Conservation (phyloP, 2,797 vertebrate genomes). For the Margarornis squamiger region DNA sequence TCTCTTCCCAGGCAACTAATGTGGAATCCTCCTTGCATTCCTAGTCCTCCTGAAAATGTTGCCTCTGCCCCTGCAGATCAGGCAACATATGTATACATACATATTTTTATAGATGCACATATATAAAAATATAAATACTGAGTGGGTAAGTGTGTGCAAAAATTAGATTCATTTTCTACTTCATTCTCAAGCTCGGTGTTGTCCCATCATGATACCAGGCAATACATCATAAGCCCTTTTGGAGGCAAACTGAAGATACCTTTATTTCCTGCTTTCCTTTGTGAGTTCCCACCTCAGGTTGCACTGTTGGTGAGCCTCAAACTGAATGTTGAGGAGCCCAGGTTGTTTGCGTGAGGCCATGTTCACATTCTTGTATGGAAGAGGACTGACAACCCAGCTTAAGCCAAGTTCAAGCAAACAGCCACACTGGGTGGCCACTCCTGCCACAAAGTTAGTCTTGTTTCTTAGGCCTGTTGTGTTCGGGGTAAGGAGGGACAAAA, state of each 20-base stretch:
- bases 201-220: neutral
- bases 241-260: neutral
- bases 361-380: neutral
- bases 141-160: neutral
- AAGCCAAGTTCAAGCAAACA: neutral
- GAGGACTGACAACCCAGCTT: neutral
- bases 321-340: neutral
- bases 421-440: neutral
- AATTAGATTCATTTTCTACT: neutral
- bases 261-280: neutral
- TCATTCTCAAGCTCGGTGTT: neutral
- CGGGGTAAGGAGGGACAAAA: neutral
- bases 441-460: neutral
- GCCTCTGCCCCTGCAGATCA: neutral
- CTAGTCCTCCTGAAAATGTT: neutral
- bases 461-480: neutral
- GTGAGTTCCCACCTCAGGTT: neutral
- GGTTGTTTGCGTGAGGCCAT: fast-evolving
- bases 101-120: neutral
- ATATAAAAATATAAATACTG: neutral
- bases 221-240: neutral
- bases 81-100: neutral
- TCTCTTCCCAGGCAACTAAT: neutral
- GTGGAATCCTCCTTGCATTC: neutral
- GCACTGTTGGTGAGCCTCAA: neutral